Percentiles rank a stretch among this genome's conserved stretches.
These are phyloP conservation scores for Zaprionus obscuricornis DNA, from an alignment of 2,888 invertebrate genomes.

Conservation along the genomic window DNA sequence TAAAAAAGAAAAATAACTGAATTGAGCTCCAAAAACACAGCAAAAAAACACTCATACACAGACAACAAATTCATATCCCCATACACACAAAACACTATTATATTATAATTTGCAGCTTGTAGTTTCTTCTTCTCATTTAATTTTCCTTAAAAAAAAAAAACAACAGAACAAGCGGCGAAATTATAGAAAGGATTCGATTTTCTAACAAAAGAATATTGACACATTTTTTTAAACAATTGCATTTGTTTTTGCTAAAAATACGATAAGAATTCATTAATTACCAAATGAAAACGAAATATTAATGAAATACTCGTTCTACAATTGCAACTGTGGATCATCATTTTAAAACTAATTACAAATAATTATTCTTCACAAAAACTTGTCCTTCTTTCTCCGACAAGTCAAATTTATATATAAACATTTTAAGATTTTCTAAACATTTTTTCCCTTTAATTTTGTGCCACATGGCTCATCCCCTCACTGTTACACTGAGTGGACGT, in stretches of 20 bases:
- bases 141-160: conserved; percentile 43
- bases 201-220: conserved; percentile 53
- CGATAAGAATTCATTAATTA: conserved; percentile 46
- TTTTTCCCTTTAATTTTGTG: conserved; percentile 32
- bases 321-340: conserved; percentile 46
- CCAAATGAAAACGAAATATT: conserved; percentile 51
- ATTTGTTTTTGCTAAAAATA: conserved; percentile 68
- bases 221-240: conserved; percentile 73
- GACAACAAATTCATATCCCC: conserved; percentile 32
- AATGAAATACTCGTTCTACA: conserved; percentile 68
- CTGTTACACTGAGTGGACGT: conserved; percentile 11
- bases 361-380: conserved; percentile 56
- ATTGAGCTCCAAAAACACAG: conserved; percentile 43
- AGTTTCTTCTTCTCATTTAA: conserved; percentile 71
- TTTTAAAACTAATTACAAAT: conserved; percentile 51
- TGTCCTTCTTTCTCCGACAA: conserved; percentile 42
- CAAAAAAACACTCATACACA: conserved; percentile 36
- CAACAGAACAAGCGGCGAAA: conserved; percentile 41
- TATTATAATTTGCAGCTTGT: conserved; percentile 63
- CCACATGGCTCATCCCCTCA: conserved; percentile 5
- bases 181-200: conserved; percentile 30
- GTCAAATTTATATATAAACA: conserved; percentile 25
- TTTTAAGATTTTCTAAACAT: conserved; percentile 53
- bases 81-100: conserved; percentile 22
- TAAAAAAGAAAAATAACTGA: conserved; percentile 28